These are phyloP conservation scores for Rhadina sibilatrix DNA, from an alignment of 2,113 vertebrate genomes.

Conservation along the genomic window DNA sequence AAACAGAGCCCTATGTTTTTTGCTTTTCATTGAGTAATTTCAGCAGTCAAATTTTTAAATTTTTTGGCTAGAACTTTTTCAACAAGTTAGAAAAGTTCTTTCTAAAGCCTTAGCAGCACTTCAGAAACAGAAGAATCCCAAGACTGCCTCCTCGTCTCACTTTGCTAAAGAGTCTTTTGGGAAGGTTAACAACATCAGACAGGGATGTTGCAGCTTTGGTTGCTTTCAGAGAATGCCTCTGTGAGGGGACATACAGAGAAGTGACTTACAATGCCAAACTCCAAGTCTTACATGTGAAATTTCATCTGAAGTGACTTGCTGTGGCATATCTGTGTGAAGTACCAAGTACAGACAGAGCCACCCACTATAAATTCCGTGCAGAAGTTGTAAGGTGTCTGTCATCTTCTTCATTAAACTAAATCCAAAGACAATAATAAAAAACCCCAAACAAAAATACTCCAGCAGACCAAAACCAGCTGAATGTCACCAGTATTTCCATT, in stretches of 20 bases:
- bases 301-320: neutral
- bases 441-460: neutral
- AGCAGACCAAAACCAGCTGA: neutral
- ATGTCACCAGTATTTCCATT: neutral
- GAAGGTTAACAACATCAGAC: neutral
- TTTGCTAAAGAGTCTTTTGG: neutral
- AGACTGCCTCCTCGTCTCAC: accelerated
- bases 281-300: neutral
- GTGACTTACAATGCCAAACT: neutral
- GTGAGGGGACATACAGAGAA: neutral
- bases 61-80: neutral
- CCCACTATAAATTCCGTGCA: neutral
- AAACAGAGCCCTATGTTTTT: neutral
- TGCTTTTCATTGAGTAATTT: neutral
- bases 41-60: neutral
- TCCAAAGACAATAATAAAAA: neutral
- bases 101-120: neutral
- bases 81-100: neutral
- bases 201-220: neutral
- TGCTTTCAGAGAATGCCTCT: neutral
- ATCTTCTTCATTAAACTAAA: neutral
- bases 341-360: neutral
- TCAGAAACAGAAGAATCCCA: neutral
- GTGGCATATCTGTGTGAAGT: neutral
- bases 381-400: neutral